Evolutionary conservation across 2,113 vertebrate species (phyloP).

Genomic region (Ardeotis arabs): DNA sequence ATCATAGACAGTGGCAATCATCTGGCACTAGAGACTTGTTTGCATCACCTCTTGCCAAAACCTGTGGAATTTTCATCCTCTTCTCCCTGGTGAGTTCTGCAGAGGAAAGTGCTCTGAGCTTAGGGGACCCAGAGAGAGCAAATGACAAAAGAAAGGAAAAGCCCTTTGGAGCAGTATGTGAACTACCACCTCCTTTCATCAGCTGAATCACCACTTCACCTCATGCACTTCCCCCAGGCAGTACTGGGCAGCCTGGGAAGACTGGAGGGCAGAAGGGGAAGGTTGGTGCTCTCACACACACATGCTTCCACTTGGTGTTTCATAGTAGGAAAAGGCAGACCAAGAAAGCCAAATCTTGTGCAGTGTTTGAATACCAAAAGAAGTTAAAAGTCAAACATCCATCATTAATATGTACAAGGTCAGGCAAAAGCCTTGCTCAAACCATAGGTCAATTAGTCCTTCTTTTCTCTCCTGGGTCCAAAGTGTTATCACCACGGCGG

Average conservation of each 20-base stretch:
- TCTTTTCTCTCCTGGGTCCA: not conserved
- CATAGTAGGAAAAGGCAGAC: not conserved
- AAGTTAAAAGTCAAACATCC: not conserved
- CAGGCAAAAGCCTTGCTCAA: not conserved
- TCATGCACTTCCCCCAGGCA: not conserved
- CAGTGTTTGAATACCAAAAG: not conserved
- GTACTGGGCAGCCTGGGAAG: not conserved
- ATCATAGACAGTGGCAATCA: not conserved
- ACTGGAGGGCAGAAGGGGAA: rapidly evolving
- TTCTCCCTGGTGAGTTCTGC: not conserved
- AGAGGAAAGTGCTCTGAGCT: not conserved
- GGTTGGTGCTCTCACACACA: not conserved
- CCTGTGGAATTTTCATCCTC: not conserved
- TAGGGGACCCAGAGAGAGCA: not conserved
- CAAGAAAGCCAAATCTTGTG: not conserved
- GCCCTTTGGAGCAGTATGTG: not conserved
- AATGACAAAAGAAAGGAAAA: not conserved
- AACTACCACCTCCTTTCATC: not conserved
- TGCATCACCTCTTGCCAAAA: not conserved
- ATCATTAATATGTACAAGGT: not conserved
- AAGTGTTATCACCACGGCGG: not conserved
- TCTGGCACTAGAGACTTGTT: not conserved
- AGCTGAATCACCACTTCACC: not conserved
- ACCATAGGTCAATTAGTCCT: not conserved
- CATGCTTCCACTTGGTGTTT: not conserved